Conservation (phyloP, 2,888 invertebrate genomes). For the Lepidonotus clava region DNA sequence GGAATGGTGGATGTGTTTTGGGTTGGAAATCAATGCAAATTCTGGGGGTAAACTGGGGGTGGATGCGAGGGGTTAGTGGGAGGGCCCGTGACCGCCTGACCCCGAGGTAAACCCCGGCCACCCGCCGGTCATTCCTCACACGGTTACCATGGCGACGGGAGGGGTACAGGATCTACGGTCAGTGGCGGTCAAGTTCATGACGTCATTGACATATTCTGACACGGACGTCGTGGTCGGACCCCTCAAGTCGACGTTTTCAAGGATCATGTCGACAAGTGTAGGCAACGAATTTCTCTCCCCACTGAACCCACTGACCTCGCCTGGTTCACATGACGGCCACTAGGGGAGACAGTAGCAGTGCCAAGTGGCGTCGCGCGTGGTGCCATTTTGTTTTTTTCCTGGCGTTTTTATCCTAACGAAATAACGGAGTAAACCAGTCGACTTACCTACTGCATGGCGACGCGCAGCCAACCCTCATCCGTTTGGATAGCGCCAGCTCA, state of each 20-base stretch:
- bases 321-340: neutral
- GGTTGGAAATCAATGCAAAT: neutral
- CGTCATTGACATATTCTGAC: no score
- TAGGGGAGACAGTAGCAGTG: neutral
- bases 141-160: conserved; percentile 4
- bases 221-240: no score
- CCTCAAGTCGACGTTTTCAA: no score
- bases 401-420: neutral
- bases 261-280: no score
- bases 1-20: neutral
- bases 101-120: neutral
- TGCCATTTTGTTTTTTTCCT: neutral
- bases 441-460: conserved; percentile 19
- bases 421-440: neutral
- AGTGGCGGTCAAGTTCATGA: no score
- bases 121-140: neutral
- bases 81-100: neutral
- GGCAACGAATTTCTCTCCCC: no score
- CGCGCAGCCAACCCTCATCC: neutral
- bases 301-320: neutral
- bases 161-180: no score
- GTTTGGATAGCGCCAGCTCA: neutral
- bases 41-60: no score
- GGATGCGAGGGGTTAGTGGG: no score
- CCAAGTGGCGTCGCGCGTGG: neutral